Evolutionary conservation across 2,113 vertebrate genomes (phyloP).

Genomic region (Danionella cerebrum): DNA sequence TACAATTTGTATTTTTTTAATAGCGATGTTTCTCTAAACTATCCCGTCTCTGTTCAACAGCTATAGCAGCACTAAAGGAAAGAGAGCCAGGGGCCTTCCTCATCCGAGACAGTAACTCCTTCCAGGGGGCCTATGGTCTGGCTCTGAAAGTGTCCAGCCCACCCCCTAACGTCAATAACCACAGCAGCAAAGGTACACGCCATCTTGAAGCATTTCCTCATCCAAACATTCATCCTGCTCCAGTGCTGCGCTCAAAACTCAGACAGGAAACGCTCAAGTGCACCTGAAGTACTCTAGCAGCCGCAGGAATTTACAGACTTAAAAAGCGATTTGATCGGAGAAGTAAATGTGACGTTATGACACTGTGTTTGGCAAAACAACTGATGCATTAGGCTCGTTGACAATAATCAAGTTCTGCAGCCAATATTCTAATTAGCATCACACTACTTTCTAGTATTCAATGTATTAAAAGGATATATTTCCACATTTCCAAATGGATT

Average conservation of each 20-base stretch:
- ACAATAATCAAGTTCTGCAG: too few species aligned
- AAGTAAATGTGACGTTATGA: too few species aligned
- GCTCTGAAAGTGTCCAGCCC: slow-evolving; percentile 83
- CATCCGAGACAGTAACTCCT: slow-evolving; percentile 87
- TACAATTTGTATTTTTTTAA: too few species aligned
- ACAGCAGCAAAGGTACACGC: slow-evolving; percentile 71
- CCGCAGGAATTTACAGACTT: neutral
- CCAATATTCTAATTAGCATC: too few species aligned
- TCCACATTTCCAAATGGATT: too few species aligned
- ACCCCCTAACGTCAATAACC: slow-evolving; percentile 69
- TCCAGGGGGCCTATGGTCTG: slow-evolving; percentile 86
- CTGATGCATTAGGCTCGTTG: too few species aligned
- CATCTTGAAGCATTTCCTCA: slow-evolving; percentile 7
- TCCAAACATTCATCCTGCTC: neutral
- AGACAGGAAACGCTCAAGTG: slow-evolving; percentile 7
- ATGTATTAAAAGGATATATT: too few species aligned
- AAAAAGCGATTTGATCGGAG: too few species aligned
- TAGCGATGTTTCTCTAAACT: neutral
- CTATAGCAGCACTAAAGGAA: slow-evolving; percentile 78
- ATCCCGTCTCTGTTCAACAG: slow-evolving; percentile 45
- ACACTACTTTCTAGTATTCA: too few species aligned
- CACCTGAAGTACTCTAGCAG: slow-evolving; percentile 20
- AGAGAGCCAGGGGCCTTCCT: slow-evolving; percentile 80
- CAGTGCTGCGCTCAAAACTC: neutral
- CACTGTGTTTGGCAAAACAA: too few species aligned